Evolutionary conservation across 2,113 vertebrate species (phyloP).

Genomic region (Mystacornis crossleyi): DNA sequence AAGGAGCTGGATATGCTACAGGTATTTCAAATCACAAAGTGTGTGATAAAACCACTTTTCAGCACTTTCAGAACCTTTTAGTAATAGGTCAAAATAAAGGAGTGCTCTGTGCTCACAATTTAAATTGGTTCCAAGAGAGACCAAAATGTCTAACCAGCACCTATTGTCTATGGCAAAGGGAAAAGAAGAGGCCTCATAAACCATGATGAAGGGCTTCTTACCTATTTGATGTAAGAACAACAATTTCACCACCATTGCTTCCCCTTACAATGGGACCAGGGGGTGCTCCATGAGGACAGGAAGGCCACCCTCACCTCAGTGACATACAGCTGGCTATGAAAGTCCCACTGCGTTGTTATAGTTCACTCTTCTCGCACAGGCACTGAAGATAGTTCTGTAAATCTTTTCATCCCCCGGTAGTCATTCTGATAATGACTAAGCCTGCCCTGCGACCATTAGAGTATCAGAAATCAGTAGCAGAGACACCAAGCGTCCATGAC

Average conservation of each 20-base stretch:
- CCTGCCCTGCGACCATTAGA: background rate
- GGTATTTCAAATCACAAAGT: background rate
- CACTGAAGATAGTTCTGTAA: background rate
- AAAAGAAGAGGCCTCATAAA: background rate
- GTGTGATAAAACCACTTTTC: background rate
- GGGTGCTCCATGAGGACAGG: background rate
- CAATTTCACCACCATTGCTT: background rate
- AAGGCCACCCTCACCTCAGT: background rate
- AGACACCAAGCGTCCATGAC: background rate
- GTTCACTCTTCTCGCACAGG: background rate
- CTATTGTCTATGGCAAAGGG: background rate
- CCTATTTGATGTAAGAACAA: background rate
- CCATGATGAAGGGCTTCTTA: background rate
- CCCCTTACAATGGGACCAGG: background rate
- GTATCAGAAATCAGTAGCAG: background rate
- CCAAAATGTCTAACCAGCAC: background rate
- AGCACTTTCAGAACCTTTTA: background rate
- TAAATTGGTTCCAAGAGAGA: background rate
- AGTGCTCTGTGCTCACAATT: background rate
- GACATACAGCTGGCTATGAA: rapidly evolving
- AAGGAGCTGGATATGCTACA: background rate
- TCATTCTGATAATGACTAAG: background rate
- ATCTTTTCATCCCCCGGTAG: background rate
- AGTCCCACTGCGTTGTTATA: background rate
- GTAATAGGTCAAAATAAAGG: background rate